phyloP scores from a whole-genome alignment of 2,113 vertebrate species.

The Scomber japonicus region DNA sequence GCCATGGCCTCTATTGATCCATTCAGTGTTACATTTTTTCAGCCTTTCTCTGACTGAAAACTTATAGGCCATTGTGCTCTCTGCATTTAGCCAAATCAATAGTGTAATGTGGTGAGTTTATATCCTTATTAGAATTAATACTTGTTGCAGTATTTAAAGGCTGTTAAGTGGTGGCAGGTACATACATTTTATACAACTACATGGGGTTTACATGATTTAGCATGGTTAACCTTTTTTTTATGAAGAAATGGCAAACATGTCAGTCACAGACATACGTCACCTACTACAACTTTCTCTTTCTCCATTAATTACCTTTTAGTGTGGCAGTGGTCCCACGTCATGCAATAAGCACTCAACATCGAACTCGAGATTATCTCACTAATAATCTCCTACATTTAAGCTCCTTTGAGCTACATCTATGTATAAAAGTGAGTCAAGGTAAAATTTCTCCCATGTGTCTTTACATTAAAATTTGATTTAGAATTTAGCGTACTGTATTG shows the following conservation, averaged over 20 bases:
- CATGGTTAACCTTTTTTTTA: background rate
- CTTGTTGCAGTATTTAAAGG: slow-evolving; percentile 13
- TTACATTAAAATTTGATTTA: too few relatives aligned
- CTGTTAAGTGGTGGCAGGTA: background rate
- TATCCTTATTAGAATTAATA: slow-evolving; percentile 41
- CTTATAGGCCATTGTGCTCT: slow-evolving; percentile 1
- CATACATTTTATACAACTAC: background rate
- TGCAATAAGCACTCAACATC: background rate
- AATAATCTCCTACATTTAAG: too few relatives aligned
- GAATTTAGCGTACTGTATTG: background rate
- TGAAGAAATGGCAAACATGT: too few relatives aligned
- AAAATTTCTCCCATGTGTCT: too few relatives aligned
- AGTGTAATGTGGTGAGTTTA: slow-evolving; percentile 6
- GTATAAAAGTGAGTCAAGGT: background rate
- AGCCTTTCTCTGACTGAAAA: slow-evolving; percentile 21
- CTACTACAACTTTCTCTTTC: background rate
- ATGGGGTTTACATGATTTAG: slow-evolving; percentile 1
- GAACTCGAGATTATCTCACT: background rate
- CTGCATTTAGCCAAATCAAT: slow-evolving; percentile 31
- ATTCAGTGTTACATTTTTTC: slow-evolving; percentile 16
- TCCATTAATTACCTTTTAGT: background rate
- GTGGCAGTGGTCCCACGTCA: slow-evolving; percentile 3
- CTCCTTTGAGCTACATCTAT: background rate
- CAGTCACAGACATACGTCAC: too few relatives aligned
- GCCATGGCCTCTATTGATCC: background rate